Evolutionary conservation across 2,113 vertebrate species (phyloP).

Genomic region (Macaca mulatta): DNA sequence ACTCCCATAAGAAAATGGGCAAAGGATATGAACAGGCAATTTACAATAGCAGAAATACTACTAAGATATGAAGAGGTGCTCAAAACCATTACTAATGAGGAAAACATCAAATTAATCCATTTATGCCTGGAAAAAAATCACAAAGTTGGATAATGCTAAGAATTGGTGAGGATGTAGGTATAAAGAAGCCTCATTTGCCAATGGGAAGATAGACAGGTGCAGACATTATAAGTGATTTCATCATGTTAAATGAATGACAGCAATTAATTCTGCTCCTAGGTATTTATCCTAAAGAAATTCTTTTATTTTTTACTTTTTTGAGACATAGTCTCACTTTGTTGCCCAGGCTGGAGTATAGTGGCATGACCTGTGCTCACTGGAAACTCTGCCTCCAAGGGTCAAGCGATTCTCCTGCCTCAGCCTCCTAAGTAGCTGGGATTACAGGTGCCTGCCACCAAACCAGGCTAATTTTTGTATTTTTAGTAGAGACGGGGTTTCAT

Average conservation of each 20-base stretch:
- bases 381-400: too few species aligned
- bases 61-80: not conserved
- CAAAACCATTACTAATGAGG: not conserved
- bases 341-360: too few species aligned
- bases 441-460: too few species aligned
- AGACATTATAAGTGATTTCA: not conserved
- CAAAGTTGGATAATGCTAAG: not conserved
- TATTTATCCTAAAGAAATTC: conserved; percentile 18
- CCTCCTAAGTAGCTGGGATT: too few species aligned
- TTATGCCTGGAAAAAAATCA: not conserved
- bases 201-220: not conserved
- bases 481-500: too few species aligned
- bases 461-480: too few species aligned
- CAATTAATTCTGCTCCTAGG: not conserved
- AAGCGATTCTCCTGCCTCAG: too few species aligned
- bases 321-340: too few species aligned
- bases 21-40: not conserved
- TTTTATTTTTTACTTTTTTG: not conserved
- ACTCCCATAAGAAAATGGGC: not conserved
- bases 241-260: not conserved
- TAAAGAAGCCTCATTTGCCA: not conserved
- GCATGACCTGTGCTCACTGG: too few species aligned
- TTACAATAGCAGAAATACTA: not conserved
- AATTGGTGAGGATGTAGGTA: not conserved
- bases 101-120: not conserved